A percentile compares a stretch with the other conserved stretches of the same genome.
These are phyloP conservation scores for Agriopis marginaria DNA, from an alignment of 2,888 invertebrate species.

Conservation along the genomic window DNA sequence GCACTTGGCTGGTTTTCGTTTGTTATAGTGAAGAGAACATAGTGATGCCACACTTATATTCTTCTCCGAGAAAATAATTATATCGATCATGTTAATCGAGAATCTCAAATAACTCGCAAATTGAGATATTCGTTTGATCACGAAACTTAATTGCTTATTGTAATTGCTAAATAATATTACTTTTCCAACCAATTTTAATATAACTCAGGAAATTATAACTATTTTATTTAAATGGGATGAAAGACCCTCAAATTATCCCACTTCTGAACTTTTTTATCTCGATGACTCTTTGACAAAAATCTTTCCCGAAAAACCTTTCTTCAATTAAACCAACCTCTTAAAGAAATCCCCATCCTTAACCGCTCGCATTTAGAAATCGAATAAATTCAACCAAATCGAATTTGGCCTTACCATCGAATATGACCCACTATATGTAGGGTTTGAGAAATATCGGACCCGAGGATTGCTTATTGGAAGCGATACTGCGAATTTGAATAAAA, in stretches of 20 bases:
- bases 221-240: no score
- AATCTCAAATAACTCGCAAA: no score
- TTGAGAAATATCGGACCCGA: conserved; percentile 43
- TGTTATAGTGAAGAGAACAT: no score
- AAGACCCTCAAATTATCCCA: not conserved
- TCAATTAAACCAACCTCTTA: conserved; percentile 9
- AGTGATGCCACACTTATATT: no score
- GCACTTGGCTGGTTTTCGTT: no score
- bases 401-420: conserved; percentile 36
- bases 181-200: no score
- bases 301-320: not conserved
- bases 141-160: no score
- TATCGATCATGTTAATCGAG: no score
- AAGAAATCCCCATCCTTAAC: conserved; percentile 18
- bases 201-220: no score
- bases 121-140: no score
- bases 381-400: conserved; percentile 38
- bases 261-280: not conserved
- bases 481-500: conserved; percentile 83
- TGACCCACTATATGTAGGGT: conserved; percentile 41
- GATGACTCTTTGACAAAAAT: not conserved
- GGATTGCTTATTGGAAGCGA: conserved; percentile 50
- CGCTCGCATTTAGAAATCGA: conserved; percentile 30
- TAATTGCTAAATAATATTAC: no score
- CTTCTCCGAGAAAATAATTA: no score